phyloP scores from a whole-genome alignment of 2,888 invertebrate species.

The Cephus pulcher region DNA sequence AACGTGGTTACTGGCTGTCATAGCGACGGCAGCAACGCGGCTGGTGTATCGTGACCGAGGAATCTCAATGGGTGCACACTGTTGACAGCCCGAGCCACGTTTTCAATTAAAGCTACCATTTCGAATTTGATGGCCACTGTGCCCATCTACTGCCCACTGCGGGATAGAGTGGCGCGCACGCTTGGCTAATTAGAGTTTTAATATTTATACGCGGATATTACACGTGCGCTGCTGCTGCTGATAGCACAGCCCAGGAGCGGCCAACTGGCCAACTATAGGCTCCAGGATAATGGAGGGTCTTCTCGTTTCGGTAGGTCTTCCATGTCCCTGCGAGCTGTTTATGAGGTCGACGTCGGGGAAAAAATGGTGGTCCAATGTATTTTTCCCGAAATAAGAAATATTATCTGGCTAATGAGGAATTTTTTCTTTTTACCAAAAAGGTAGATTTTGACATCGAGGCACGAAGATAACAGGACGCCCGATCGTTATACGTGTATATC shows the following conservation, averaged over 20 bases:
- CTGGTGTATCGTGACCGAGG: conserved; percentile 28
- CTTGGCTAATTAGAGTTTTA: conserved; percentile 50
- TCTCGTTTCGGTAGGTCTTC: neutral
- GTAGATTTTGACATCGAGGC: neutral
- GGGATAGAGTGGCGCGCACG: conserved; percentile 28
- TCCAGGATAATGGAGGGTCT: neutral
- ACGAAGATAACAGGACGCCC: neutral
- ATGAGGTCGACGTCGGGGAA: neutral
- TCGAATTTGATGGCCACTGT: conserved; percentile 49
- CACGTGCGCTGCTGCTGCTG: conserved; percentile 34
- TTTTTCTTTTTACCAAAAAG: neutral
- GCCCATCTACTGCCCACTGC: conserved; percentile 10
- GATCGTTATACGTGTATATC: neutral
- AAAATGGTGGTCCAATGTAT: neutral
- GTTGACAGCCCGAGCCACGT: conserved; percentile 33
- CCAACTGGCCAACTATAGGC: neutral
- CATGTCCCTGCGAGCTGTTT: neutral
- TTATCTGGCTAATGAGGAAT: neutral
- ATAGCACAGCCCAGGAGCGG: neutral
- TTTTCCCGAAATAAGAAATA: neutral
- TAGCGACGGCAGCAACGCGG: conserved; percentile 10
- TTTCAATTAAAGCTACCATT: conserved; percentile 60
- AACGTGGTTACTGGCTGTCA: conserved; percentile 5
- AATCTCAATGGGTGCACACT: neutral
- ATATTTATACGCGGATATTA: conserved; percentile 56